These are phyloP conservation scores for Ophiodon elongatus DNA, from an alignment of 2,113 vertebrate species.

Conservation along the genomic window DNA sequence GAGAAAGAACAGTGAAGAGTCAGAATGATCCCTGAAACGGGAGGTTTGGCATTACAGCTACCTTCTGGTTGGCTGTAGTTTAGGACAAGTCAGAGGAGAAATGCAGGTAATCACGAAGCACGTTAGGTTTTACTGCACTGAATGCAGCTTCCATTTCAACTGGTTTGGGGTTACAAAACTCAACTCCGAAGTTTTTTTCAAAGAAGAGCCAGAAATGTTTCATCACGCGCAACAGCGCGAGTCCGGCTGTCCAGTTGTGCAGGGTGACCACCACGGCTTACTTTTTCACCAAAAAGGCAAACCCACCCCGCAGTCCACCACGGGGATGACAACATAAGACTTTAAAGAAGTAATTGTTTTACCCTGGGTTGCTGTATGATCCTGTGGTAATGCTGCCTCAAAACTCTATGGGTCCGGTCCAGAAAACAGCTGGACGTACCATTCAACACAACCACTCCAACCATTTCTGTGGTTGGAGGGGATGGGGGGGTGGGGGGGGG, in stretches of 20 bases:
- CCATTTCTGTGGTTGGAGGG: background rate
- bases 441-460: background rate
- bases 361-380: background rate
- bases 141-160: background rate
- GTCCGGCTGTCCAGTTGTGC: too few relatives aligned
- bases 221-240: too few relatives aligned
- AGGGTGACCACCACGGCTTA: background rate
- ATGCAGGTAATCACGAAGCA: background rate
- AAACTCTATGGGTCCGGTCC: background rate
- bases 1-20: background rate
- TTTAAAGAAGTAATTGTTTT: background rate
- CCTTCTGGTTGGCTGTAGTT: background rate
- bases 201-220: background rate
- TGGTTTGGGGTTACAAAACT: background rate
- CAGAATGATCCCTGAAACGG: background rate
- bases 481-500: too few relatives aligned
- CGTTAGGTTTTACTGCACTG: background rate
- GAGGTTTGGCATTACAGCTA: background rate
- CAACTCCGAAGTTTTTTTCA: background rate
- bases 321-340: background rate
- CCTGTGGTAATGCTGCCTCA: background rate
- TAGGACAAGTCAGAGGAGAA: background rate
- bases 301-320: too few relatives aligned
- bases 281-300: background rate
- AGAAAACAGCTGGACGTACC: slow-evolving; percentile 1